These are phyloP conservation scores for Oxytorus armatus DNA, from an alignment of 2,888 invertebrate species.

Conservation along the genomic window DNA sequence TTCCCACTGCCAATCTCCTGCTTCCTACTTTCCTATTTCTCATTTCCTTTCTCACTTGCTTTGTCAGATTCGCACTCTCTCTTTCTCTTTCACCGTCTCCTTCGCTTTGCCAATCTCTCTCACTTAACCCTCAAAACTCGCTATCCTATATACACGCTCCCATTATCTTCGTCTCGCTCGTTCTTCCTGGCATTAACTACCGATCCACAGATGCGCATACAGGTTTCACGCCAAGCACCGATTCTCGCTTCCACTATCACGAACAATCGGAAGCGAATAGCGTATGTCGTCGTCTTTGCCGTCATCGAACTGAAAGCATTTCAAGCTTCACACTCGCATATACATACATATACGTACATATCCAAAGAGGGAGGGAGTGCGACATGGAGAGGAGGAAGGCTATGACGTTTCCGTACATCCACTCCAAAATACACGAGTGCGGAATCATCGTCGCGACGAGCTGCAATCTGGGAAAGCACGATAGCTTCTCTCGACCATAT, in stretches of 20 bases:
- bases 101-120: too few species aligned
- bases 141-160: too few species aligned
- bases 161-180: too few species aligned
- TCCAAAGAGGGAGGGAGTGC: not conserved
- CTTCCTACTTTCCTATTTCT: too few species aligned
- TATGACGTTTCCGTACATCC: slow-evolving; percentile 47
- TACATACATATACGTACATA: not conserved
- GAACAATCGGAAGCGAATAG: slow-evolving; percentile 30
- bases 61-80: too few species aligned
- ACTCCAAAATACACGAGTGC: slow-evolving; percentile 27
- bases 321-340: slow-evolving; percentile 15
- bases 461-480: slow-evolving; percentile 41
- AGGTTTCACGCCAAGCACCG: slow-evolving; percentile 11
- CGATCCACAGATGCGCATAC: too few species aligned
- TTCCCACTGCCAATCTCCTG: too few species aligned
- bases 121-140: too few species aligned
- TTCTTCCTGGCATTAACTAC: too few species aligned
- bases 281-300: slow-evolving; percentile 1
- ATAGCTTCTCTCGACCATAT: slow-evolving; percentile 52
- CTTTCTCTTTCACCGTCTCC: not conserved
- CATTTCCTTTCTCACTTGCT: too few species aligned
- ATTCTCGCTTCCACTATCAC: slow-evolving; percentile 23
- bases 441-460: slow-evolving; percentile 33
- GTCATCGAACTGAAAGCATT: slow-evolving; percentile 25
- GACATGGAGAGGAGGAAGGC: not conserved